These are phyloP conservation scores for Gymnoscopelus braueri DNA, from an alignment of 2,797 vertebrate species.

Conservation along the genomic window DNA sequence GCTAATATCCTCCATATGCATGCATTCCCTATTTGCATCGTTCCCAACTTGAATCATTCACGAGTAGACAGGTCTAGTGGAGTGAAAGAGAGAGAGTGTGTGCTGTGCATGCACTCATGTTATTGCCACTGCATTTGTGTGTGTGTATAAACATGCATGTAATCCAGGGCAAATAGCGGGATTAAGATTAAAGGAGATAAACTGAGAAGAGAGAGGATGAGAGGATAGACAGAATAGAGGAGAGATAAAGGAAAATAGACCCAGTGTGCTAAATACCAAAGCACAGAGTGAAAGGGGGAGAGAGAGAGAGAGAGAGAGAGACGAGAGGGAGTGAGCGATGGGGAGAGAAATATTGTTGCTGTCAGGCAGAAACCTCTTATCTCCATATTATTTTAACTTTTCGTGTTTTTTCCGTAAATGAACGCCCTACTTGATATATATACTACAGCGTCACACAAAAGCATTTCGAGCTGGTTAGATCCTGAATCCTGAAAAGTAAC, in stretches of 20 bases:
- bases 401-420: no score
- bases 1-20: no score
- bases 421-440: no score
- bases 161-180: slow-evolving; percentile 13
- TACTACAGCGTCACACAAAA: no score
- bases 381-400: no score
- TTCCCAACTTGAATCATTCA: no score
- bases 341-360: neutral
- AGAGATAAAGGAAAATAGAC: slow-evolving; percentile 1
- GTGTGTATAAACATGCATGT: slow-evolving; percentile 2
- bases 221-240: slow-evolving; percentile 3
- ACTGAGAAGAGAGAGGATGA: slow-evolving; percentile 13
- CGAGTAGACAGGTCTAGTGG: no score
- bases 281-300: neutral
- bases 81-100: slow-evolving; percentile 10
- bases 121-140: neutral
- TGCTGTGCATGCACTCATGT: slow-evolving; percentile 3
- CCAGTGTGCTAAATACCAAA: neutral
- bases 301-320: neutral
- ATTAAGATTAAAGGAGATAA: slow-evolving; percentile 30
- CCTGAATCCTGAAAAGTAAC: no score
- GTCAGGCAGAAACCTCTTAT: no score
- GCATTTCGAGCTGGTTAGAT: no score
- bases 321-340: neutral
- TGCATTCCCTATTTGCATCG: no score